These are phyloP conservation scores for Panonychus citri DNA, from an alignment of 1,140 invertebrate genomes.

Conservation along the genomic window DNA sequence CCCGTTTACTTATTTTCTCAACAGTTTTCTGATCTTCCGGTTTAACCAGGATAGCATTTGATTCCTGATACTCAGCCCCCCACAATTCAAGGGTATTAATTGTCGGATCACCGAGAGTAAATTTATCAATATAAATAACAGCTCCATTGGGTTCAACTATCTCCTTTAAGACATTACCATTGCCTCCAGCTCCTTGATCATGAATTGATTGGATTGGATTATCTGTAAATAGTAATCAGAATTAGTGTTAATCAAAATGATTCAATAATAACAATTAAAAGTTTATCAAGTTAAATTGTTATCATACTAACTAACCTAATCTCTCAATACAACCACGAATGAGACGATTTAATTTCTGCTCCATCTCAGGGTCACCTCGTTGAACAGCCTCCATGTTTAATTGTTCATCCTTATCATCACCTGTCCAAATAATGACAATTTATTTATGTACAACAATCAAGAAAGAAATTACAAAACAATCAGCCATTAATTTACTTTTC, in stretches of 20 bases:
- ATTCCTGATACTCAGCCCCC: conserved; percentile 97
- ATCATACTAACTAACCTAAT: conserved; percentile 21
- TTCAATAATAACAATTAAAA: too few relatives aligned
- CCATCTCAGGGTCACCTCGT: conserved; percentile 94
- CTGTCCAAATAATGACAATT: conserved; percentile 19
- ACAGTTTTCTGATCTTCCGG: conserved; percentile 37
- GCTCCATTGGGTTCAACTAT: conserved; percentile 79
- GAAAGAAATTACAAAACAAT: too few relatives aligned
- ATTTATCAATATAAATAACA: conserved; percentile 59
- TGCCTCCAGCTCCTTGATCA: conserved; percentile 90
- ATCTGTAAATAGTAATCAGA: too few relatives aligned
- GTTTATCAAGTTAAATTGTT: too few relatives aligned
- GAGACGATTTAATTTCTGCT: conserved; percentile 81
- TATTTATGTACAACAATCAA: too few relatives aligned
- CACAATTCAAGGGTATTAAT: conserved; percentile 78
- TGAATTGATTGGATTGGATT: conserved; percentile 88
- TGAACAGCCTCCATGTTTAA: conserved; percentile 91
- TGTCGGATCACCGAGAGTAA: conserved; percentile 79
- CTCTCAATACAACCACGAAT: conserved; percentile 73
- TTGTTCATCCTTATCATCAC: conserved; percentile 57
- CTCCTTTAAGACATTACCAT: conserved; percentile 94
- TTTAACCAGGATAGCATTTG: conserved; percentile 58
- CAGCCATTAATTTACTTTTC: too few relatives aligned
- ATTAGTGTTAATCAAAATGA: too few relatives aligned
- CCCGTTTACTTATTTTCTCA: conserved; percentile 47